Conservation (phyloP, 2,888 invertebrate species). For the Volucella inanis region DNA sequence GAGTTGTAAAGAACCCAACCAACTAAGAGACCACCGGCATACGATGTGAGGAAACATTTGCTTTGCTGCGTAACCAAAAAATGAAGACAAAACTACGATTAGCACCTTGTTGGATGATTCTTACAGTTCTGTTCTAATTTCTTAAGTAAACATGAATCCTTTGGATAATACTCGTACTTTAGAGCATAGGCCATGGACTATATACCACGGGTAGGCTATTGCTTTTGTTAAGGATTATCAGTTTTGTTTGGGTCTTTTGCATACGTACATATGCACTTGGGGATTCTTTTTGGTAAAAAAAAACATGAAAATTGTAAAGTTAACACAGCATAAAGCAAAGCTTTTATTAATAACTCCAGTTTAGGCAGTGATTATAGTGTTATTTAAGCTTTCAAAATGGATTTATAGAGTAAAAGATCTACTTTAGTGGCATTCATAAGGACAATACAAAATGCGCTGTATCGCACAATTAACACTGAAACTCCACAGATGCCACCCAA, state of each 20-base stretch:
- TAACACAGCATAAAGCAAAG: too few species aligned
- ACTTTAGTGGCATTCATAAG: too few species aligned
- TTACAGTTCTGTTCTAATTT: slow-evolving; percentile 68
- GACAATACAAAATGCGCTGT: too few species aligned
- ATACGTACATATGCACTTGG: background rate
- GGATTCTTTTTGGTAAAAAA: too few species aligned
- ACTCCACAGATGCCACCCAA: too few species aligned
- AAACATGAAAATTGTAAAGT: too few species aligned
- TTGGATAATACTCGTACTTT: background rate
- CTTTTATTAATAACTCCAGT: too few species aligned
- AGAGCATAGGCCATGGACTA: background rate
- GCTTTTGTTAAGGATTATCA: background rate
- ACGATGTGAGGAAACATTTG: slow-evolving; percentile 57
- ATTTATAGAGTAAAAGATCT: too few species aligned
- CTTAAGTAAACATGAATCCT: slow-evolving; percentile 52
- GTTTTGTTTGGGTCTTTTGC: background rate
- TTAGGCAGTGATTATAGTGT: too few species aligned
- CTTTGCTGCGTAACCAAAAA: slow-evolving; percentile 62
- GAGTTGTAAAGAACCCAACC: background rate
- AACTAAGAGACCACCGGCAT: slow-evolving; percentile 64
- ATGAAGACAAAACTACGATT: slow-evolving; percentile 71
- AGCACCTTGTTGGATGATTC: slow-evolving; percentile 71
- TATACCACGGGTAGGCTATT: background rate
- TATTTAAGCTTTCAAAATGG: too few species aligned
- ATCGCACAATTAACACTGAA: too few species aligned